Percentiles rank a stretch among this genome's conserved stretches.
Evolutionary conservation across 2,888 invertebrate genomes (phyloP).

Genomic region (Hanleya hanleyi): DNA sequence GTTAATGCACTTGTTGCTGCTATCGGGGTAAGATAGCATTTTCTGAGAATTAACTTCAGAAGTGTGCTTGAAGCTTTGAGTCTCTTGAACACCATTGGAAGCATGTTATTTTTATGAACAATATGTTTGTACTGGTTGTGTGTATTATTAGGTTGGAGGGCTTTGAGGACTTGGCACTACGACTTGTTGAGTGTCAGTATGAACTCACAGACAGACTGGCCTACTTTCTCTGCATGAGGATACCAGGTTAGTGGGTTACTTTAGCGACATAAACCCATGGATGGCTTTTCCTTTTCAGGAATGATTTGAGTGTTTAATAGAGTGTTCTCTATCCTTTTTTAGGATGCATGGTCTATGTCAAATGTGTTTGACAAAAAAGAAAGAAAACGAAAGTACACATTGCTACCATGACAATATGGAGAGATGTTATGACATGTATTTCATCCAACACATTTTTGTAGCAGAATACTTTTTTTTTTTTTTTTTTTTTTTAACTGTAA

Average conservation of each 20-base stretch:
- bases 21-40: no score
- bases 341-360: not conserved
- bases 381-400: no score
- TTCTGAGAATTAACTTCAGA: no score
- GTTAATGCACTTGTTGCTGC: no score
- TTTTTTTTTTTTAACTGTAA: no score
- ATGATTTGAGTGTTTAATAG: not conserved
- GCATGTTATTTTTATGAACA: not conserved
- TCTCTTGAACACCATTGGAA: no score
- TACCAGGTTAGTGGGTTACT: conserved; percentile 78
- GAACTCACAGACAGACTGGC: conserved; percentile 95
- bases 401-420: no score
- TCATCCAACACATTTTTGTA: no score
- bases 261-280: not conserved
- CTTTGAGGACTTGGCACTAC: conserved; percentile 85
- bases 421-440: no score
- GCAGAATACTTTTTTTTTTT: no score
- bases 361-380: not conserved
- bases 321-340: not conserved
- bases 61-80: no score
- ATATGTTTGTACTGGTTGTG: not conserved
- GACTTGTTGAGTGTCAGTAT: conserved; percentile 90
- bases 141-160: conserved; percentile 78
- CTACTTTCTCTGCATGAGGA: conserved; percentile 88
- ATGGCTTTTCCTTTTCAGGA: not conserved